These are phyloP conservation scores for Apodemus speciosus DNA, from an alignment of 2,113 vertebrate genomes.

Conservation along the genomic window DNA sequence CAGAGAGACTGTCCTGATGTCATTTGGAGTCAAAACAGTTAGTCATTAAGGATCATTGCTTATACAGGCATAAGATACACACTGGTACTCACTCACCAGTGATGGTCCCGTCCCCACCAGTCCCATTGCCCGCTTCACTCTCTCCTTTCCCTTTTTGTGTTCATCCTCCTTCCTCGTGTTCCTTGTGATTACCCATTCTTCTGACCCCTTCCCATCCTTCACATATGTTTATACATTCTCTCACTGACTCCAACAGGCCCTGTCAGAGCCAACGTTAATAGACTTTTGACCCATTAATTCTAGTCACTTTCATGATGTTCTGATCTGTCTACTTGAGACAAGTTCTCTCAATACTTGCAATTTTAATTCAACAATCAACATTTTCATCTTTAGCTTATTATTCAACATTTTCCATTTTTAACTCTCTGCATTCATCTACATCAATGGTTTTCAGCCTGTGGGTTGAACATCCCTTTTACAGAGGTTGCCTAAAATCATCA, in stretches of 20 bases:
- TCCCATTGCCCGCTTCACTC: background rate
- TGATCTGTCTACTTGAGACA: background rate
- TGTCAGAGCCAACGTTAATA: background rate
- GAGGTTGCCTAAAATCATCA: background rate
- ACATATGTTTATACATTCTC: background rate
- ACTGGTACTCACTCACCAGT: background rate
- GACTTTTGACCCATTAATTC: background rate
- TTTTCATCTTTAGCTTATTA: background rate
- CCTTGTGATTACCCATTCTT: background rate
- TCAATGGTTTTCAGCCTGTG: background rate
- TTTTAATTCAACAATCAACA: background rate
- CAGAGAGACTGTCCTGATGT: background rate
- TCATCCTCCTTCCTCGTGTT: background rate
- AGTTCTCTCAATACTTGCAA: background rate
- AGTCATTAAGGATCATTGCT: background rate
- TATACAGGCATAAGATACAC: background rate
- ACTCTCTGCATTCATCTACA: no score
- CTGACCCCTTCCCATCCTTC: background rate
- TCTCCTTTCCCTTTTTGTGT: background rate
- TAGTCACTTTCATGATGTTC: background rate
- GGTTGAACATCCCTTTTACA: background rate
- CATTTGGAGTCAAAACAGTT: background rate
- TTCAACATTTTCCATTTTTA: background rate
- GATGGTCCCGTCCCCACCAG: no score
- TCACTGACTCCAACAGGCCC: background rate